Evolutionary conservation across 2,888 invertebrate species (phyloP), one percentile per base, ranked within the genome.

Genomic region (Oasisia sp.): DNA sequence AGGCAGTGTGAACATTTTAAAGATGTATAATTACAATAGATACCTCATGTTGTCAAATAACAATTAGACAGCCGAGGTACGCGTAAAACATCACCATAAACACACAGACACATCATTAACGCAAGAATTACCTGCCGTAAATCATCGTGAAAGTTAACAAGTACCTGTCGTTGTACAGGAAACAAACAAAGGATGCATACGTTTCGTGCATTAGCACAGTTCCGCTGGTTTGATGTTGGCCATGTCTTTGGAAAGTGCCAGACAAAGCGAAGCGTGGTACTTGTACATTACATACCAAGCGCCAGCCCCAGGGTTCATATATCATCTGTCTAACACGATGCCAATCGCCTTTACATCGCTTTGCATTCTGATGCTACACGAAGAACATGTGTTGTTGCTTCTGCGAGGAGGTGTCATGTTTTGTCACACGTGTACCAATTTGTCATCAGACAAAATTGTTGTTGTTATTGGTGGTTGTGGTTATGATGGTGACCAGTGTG

Each of bases 161-260:
- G 74, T 1, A 74, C 74, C 74, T 74, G 74, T 74, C 74, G 74
- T 19, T 14, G 0, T 19, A n/a, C 19, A 19, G 74, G 74, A 74
- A 74, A 74, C 74, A 74, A 74, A 74, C 74, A 74, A 7, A 74
- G 74, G n/a, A 74, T 19, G 27, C 74, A 74, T 74, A 74, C 74
- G 27, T 74, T 74, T 74, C 74, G 27, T 74, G 74, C 74, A 74
- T 74, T 74, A 74, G n/a, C 74, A 74, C 74, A 74, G 74, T 74
- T 74, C 74, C 74, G 74, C n/a, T 74, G 27, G 74, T n/a, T 74
- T 74, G 74, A 74, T 74, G 74, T 74, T 19, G 74, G 7, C 74
- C 74, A 74, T 74, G 74, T 74, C n/a, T 74, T 74, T 74, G 74
- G 74, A 74, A 74, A 74, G 74, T 74, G 74, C 27, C 74, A 74